Evolutionary conservation across 2,113 vertebrate species (phyloP).

Genomic region (Budorcas taxicolor): DNA sequence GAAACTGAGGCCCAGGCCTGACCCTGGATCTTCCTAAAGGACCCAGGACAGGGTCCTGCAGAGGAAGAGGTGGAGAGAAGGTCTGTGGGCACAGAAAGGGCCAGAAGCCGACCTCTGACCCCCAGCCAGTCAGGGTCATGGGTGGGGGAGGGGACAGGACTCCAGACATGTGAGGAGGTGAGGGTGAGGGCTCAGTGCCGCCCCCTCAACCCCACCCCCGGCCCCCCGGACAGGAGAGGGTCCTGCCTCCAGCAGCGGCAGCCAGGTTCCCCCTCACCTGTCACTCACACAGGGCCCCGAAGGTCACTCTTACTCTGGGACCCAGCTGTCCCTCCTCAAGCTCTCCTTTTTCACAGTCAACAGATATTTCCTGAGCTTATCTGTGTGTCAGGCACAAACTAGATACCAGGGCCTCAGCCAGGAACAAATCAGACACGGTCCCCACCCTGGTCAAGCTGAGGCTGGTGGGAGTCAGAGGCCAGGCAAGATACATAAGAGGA

Average conservation of each 20-base stretch:
- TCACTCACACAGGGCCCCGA: background rate
- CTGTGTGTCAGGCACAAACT: background rate
- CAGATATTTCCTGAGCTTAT: background rate
- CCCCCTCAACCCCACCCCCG: too few relatives aligned
- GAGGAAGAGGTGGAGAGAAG: background rate
- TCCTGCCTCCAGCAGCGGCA: background rate
- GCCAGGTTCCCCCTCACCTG: background rate
- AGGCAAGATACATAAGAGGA: background rate
- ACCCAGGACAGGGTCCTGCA: background rate
- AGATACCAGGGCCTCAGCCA: background rate
- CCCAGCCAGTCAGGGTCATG: background rate
- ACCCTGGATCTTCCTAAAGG: background rate
- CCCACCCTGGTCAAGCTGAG: background rate
- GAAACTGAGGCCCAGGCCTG: background rate
- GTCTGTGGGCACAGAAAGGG: background rate
- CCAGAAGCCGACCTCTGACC: background rate
- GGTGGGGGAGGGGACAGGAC: background rate
- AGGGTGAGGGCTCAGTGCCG: background rate
- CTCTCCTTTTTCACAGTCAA: background rate
- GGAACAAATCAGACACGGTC: background rate
- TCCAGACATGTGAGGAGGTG: background rate
- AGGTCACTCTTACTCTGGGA: background rate
- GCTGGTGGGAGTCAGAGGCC: background rate
- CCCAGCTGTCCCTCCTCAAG: background rate
- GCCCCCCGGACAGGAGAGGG: too few relatives aligned